Evolutionary conservation across 2,888 invertebrate species (phyloP).

Genomic region (Ommatoiulus sabulosus): DNA sequence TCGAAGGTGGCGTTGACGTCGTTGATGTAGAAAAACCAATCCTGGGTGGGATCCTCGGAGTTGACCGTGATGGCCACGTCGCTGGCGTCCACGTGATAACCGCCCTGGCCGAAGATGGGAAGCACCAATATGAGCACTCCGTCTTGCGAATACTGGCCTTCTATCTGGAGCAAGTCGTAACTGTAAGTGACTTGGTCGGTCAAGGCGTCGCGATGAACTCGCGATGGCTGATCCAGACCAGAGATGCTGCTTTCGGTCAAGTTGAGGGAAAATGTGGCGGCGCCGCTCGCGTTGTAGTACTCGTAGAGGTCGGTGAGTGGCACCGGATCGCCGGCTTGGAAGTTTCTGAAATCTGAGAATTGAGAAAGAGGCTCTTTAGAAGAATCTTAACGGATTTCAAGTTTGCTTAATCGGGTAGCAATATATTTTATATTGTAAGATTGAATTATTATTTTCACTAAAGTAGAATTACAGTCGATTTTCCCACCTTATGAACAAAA

Average conservation of each 20-base stretch:
- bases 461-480: too few species aligned
- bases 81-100: background rate
- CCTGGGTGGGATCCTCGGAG: background rate
- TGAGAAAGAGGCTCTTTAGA: background rate
- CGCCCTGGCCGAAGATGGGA: background rate
- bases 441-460: too few species aligned
- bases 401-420: too few species aligned
- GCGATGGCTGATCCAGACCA: conserved; percentile 2
- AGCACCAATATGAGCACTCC: background rate
- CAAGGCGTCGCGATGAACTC: background rate
- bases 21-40: conserved; percentile 19
- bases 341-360: background rate
- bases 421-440: too few species aligned
- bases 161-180: background rate
- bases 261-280: background rate
- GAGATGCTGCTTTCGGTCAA: background rate
- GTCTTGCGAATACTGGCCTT: conserved; percentile 2
- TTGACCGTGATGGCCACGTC: conserved; percentile 9
- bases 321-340: background rate
- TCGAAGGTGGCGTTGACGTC: conserved; percentile 2
- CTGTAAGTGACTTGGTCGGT: background rate
- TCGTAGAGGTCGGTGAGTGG: background rate
- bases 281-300: background rate
- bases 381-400: too few species aligned
- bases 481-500: too few species aligned